Conservation (phyloP, 2,113 vertebrate species). For the Todiramphus chloris region DNA sequence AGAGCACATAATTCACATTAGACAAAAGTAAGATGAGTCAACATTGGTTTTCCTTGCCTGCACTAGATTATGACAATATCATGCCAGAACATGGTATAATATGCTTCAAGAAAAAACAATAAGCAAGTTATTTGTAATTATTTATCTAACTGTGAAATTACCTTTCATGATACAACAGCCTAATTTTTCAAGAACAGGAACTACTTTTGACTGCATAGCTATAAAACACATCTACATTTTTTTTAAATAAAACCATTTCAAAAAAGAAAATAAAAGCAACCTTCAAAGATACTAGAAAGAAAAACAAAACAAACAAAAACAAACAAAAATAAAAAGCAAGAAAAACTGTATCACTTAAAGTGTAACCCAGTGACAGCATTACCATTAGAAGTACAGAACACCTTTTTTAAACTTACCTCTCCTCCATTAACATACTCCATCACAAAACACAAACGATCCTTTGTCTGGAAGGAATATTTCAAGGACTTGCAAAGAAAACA, state of each 20-base stretch:
- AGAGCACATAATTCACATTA: not conserved
- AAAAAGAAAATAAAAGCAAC: not conserved
- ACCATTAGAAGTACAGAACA: not conserved
- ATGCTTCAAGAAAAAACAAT: not conserved
- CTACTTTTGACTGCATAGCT: not conserved
- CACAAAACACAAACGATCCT: slow-evolving; percentile 97
- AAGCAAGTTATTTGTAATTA: not conserved
- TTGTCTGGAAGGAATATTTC: slow-evolving; percentile 98
- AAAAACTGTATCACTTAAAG: not conserved
- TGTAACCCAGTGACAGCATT: not conserved
- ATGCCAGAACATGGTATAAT: not conserved
- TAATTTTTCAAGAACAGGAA: not conserved
- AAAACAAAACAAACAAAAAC: not conserved
- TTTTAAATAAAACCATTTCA: not conserved
- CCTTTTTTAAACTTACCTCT: slow-evolving; percentile 82
- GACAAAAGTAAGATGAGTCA: not conserved
- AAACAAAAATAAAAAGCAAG: not conserved
- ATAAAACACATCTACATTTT: not conserved
- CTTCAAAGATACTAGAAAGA: not conserved
- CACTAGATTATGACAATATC: not conserved
- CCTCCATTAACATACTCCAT: slow-evolving; percentile 98
- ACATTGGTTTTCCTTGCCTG: not conserved
- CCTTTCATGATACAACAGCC: not conserved
- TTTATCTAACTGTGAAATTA: not conserved
- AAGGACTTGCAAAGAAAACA: slow-evolving; percentile 87